phyloP scores from a whole-genome alignment of 2,888 invertebrate species.

The Cryptophagus acutangulus region DNA sequence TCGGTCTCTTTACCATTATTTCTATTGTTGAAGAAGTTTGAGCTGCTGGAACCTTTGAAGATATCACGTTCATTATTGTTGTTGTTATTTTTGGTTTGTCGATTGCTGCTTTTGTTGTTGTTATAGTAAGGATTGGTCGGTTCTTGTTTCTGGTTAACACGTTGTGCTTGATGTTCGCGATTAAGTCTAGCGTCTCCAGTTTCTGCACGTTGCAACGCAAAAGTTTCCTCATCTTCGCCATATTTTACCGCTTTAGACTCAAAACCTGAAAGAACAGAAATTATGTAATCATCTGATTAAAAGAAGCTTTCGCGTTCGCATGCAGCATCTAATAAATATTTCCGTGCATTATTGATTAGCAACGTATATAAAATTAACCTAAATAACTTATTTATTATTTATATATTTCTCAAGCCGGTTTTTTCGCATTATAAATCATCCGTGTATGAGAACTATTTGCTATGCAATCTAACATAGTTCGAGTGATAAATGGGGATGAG shows the following conservation, averaged over 20 bases:
- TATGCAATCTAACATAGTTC: background rate
- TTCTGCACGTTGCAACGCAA: slow-evolving; percentile 69
- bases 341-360: too few species aligned
- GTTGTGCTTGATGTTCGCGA: slow-evolving; percentile 42
- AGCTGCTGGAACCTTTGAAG: slow-evolving; percentile 67
- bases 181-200: slow-evolving; percentile 53
- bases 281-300: background rate
- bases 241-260: slow-evolving; percentile 61
- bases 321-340: background rate
- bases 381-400: too few species aligned
- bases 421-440: too few species aligned
- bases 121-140: slow-evolving; percentile 16
- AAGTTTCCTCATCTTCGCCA: slow-evolving; percentile 67
- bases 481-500: slow-evolving; percentile 1
- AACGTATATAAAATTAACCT: too few species aligned
- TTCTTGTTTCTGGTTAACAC: slow-evolving; percentile 46
- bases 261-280: slow-evolving; percentile 47
- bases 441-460: too few species aligned
- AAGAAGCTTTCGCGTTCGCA: background rate
- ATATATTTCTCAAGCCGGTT: too few species aligned
- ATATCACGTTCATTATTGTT: slow-evolving; percentile 51
- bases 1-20: slow-evolving; percentile 57
- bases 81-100: slow-evolving; percentile 24
- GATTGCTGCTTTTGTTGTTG: slow-evolving; percentile 27
- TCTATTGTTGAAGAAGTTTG: slow-evolving; percentile 68